Evolutionary conservation across 2,113 vertebrate species (phyloP).

Genomic region (Caretta caretta): DNA sequence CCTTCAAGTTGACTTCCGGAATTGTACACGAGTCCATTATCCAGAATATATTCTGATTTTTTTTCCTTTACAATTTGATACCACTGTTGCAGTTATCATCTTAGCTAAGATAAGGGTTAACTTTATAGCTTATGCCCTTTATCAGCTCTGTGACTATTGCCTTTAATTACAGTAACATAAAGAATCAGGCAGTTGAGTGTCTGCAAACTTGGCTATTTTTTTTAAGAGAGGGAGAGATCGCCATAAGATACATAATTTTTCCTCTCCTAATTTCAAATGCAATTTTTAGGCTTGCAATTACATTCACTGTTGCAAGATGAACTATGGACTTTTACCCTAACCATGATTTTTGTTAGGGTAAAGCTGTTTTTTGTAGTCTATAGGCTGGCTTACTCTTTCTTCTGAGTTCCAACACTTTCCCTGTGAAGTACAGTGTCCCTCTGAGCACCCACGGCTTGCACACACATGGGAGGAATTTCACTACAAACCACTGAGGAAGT

Average conservation of each 20-base stretch:
- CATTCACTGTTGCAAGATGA: conserved; percentile 47
- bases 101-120: conserved; percentile 60
- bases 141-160: conserved; percentile 52
- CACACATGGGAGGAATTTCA: not conserved
- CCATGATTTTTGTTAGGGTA: not conserved
- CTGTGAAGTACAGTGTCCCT: not conserved
- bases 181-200: conserved; percentile 30
- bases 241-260: conserved; percentile 39
- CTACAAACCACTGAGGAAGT: not conserved
- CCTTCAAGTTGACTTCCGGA: not conserved
- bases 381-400: not conserved
- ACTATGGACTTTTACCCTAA: not conserved
- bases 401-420: not conserved
- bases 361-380: not conserved
- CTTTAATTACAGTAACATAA: conserved; percentile 63
- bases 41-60: not conserved
- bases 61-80: conserved; percentile 27
- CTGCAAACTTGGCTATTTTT: conserved; percentile 52
- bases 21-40: not conserved
- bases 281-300: conserved; percentile 43
- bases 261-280: conserved; percentile 41
- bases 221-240: not conserved
- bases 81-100: conserved; percentile 28
- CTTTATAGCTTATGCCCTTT: conserved; percentile 43
- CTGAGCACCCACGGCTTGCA: not conserved